Base-by-base conservation (phyloP, 2,888 invertebrate species). In the Stenolophus ochropezus region DNA sequence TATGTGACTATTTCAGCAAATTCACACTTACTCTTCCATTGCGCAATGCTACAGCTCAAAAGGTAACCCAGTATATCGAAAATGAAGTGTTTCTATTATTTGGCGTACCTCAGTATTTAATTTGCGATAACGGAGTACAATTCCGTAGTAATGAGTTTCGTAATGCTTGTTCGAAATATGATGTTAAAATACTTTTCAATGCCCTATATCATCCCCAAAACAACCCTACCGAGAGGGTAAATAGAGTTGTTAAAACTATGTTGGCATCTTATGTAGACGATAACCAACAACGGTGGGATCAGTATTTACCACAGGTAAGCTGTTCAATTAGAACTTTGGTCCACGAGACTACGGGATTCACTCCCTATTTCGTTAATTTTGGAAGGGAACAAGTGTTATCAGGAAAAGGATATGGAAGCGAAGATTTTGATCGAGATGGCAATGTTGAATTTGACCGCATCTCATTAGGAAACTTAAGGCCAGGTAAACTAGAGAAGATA, bases 141-240 rank as follows among this genome's bases (percentile, higher is more conserved):
- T 85, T 83, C 61, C 16, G 58, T 1, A 42, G 75, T 16, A n/a
- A 49, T 11, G 61, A 61, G n/a, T 82, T 78, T 23, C 14, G 11
- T 4, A 51, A 78, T 23, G 4, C 61, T 8, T 74, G 27, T 47
- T 18, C 14, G 11, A 75, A 61, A 8, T 85, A 84, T 61, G 79
- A 84, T 5, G 58, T 83, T 0, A 82, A 73, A 23, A 76, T 85
- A 3, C 53, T 69, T 1, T 83, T 73, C 65, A 86, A 84, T 49
- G 83, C 86, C 0, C 21, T 81, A 5, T 87, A 87, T 74, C 83
- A 86, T 23, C 87, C 87, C 0, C 86, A 86, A 76, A 83, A n/a
- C n/a, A n/a, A n/a, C n/a, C n/a, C n/a, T n/a, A n/a, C n/a, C n/a
- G n/a, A n/a, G n/a, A n/a, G n/a, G n/a, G n/a, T n/a, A n/a, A n/a